phyloP scores from a whole-genome alignment of 2,113 vertebrate species.

The Macrotis lagotis region DNA sequence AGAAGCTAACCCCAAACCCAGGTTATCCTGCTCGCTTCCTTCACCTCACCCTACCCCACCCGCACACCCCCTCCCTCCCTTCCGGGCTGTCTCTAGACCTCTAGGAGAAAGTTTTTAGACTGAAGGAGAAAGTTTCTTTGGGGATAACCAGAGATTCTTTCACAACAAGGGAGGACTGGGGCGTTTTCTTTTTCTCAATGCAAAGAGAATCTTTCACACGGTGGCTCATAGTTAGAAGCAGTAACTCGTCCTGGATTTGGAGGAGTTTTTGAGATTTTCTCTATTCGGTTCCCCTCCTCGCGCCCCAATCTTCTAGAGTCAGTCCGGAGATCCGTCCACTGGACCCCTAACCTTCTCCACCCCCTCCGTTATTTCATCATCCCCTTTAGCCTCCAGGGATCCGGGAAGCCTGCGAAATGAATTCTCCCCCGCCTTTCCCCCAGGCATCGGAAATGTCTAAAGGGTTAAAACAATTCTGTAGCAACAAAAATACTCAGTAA shows the following conservation, averaged over 20 bases:
- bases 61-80: background rate
- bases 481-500: background rate
- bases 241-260: constrained; percentile 34
- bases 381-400: background rate
- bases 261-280: constrained; percentile 38
- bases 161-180: constrained; percentile 44
- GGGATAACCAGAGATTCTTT: constrained; percentile 34
- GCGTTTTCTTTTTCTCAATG: constrained; percentile 17
- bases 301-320: background rate
- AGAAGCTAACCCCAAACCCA: constrained; percentile 13
- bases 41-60: background rate
- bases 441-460: background rate
- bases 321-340: background rate
- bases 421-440: background rate
- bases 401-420: background rate
- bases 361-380: constrained; percentile 45
- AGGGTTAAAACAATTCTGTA: constrained; percentile 24
- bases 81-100: constrained; percentile 35
- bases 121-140: constrained; percentile 37
- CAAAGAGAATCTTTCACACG: constrained; percentile 48
- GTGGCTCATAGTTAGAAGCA: constrained; percentile 20
- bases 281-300: background rate
- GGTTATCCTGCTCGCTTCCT: background rate
- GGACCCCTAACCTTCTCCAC: background rate
- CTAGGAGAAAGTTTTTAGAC: background rate